Evolutionary conservation across 1,140 invertebrate genomes (phyloP), one percentile per base, ranked within the genome.

Genomic region (Bombus picipes): DNA sequence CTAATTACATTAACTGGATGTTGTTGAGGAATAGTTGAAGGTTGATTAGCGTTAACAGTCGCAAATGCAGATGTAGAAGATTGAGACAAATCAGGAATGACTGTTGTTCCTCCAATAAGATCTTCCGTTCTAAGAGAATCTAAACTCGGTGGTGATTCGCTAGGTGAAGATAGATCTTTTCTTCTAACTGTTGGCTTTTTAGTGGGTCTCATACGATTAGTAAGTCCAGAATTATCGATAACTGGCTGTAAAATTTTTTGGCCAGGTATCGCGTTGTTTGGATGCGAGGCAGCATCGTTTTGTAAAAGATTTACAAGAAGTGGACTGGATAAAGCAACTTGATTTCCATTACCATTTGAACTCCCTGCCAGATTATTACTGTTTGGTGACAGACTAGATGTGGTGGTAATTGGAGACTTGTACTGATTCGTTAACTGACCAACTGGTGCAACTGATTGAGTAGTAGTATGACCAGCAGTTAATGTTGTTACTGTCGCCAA

Each of bases 301-400:
- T 99, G 98, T 88, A 99, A 95, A 80, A 99, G 95, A 95, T 99
- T 99, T 6, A 99, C 98, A 70, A 99, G 95, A 78, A 99, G 94
- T n/a, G 98, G 98, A 94, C 98, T 98, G 83, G 98, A 98, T 90
- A 98, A 96, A 37, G 97, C 97, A 57, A 97, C 96, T 90, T 96
- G 95, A 94, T 93, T 96, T 91, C 92, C 94, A 81, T 88, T 91
- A 92, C 94, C 37, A 92, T 93, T 91, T 8, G 93, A 86, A 79
- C 68, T 91, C 47, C 88, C 91, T 79, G 89, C 65, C 41, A 92
- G 65, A 88, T 90, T 91, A 78, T 83, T 89, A 80, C 80, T 91
- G 84, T 88, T 91, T 80, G 93, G 91, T 89, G 94, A 94, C 90
- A 92, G 92, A 94, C 94, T 94, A 93, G 94, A 93, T 84, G 91